These are phyloP conservation scores for Villa cingulata DNA, from an alignment of 2,888 invertebrate species.

Conservation along the genomic window DNA sequence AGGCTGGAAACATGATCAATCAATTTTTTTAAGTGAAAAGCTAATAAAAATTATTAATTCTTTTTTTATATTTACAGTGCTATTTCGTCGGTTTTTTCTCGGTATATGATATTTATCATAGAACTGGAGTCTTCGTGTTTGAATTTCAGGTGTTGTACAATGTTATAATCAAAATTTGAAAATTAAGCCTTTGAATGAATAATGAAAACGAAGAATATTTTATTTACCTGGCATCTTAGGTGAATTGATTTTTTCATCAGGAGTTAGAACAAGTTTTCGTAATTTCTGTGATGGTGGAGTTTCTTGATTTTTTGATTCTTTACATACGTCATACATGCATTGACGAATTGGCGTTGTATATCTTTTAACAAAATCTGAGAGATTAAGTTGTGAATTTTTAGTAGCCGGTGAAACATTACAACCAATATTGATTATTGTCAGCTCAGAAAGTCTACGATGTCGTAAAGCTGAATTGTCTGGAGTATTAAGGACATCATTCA, in stretches of 20 bases:
- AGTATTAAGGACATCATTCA: background rate
- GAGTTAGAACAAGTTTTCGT: slow-evolving; percentile 19
- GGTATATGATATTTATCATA: slow-evolving; percentile 7
- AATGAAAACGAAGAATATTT: background rate
- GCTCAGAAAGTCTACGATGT: slow-evolving; percentile 30
- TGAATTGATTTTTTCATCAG: slow-evolving; percentile 22
- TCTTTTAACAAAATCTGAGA: slow-evolving; percentile 10
- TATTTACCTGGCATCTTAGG: slow-evolving; percentile 30
- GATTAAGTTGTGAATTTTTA: slow-evolving; percentile 2
- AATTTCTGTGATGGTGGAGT: slow-evolving; percentile 12
- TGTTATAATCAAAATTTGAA: slow-evolving; percentile 26
- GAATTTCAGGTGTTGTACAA: slow-evolving; percentile 30
- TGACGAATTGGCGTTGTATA: slow-evolving; percentile 11
- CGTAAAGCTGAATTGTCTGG: slow-evolving; percentile 18
- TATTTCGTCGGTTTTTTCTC: background rate
- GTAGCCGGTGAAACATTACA: background rate
- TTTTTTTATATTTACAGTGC: slow-evolving; percentile 6
- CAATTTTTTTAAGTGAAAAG: no score
- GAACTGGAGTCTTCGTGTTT: slow-evolving; percentile 19
- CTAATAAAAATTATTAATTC: no score
- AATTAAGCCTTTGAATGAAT: no score
- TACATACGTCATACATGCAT: slow-evolving; percentile 9
- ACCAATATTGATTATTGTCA: slow-evolving; percentile 21
- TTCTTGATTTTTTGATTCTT: slow-evolving; percentile 12
- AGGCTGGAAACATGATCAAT: slow-evolving; percentile 4